Percentiles rank a stretch among this genome's conserved stretches.
Evolutionary conservation across 2,797 vertebrate species (phyloP).

Genomic region (Rhinella marina): DNA sequence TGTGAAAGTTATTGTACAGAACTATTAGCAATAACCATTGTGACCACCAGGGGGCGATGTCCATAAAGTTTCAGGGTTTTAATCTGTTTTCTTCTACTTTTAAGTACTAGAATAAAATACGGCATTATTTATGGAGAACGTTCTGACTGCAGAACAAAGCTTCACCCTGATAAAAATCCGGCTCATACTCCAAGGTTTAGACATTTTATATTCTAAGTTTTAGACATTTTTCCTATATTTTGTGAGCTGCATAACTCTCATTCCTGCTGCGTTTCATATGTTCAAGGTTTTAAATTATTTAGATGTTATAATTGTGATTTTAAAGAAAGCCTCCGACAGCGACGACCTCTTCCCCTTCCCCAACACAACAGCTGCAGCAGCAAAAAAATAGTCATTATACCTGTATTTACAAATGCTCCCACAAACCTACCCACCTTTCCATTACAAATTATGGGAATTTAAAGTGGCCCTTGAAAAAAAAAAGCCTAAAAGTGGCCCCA

Average conservation of each 20-base stretch:
- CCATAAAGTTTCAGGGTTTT: background rate
- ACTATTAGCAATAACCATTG: background rate
- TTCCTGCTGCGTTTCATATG: background rate
- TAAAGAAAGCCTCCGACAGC: background rate
- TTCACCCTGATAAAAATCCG: background rate
- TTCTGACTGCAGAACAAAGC: background rate
- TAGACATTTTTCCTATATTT: background rate
- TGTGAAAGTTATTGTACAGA: background rate
- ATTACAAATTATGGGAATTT: too few relatives aligned
- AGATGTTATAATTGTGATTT: slow-evolving; percentile 2
- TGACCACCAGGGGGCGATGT: slow-evolving; percentile 44
- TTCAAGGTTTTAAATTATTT: background rate
- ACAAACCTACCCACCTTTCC: too few relatives aligned
- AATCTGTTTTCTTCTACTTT: slow-evolving; percentile 12
- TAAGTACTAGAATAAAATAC: background rate
- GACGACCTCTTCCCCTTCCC: too few relatives aligned
- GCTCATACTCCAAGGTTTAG: background rate
- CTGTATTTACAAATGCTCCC: too few relatives aligned
- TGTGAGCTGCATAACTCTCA: background rate
- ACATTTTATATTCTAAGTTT: background rate
- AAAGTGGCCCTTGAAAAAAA: too few relatives aligned
- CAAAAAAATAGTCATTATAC: too few relatives aligned
- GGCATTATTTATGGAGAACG: background rate
- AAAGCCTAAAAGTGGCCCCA: too few relatives aligned
- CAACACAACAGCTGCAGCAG: background rate